Evolutionary conservation across 2,888 invertebrate species (phyloP).

Genomic region (Myathropa florea): DNA sequence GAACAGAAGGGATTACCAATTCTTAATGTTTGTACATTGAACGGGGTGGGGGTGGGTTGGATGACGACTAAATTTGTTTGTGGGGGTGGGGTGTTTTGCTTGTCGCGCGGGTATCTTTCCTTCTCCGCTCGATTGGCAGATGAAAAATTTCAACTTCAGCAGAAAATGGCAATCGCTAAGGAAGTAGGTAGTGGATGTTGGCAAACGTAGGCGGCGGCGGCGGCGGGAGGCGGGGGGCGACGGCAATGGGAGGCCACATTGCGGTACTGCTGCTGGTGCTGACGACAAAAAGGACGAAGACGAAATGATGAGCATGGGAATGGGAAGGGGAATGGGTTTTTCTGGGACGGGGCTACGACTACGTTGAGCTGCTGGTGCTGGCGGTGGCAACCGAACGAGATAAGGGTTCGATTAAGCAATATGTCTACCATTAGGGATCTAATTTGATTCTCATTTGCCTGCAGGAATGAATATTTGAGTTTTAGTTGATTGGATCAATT

Average conservation of each 20-base stretch:
- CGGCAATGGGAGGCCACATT: neutral
- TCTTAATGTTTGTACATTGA: conserved; percentile 69
- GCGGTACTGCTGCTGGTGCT: conserved; percentile 24
- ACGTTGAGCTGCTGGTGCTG: conserved; percentile 14
- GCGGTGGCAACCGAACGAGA: conserved; percentile 66
- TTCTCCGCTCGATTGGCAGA: conserved; percentile 63
- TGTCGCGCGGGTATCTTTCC: conserved; percentile 56
- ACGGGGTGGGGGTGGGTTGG: conserved; percentile 45
- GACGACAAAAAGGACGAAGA: neutral
- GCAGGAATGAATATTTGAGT: conserved; percentile 69
- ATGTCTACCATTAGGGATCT: conserved; percentile 71
- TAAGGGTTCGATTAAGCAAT: conserved; percentile 71
- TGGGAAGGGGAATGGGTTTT: neutral
- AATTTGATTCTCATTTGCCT: conserved; percentile 71
- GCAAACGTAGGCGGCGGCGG: neutral
- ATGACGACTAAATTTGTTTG: conserved; percentile 63
- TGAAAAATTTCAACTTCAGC: conserved; percentile 70
- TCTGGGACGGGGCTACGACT: neutral
- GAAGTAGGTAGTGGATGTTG: conserved; percentile 13
- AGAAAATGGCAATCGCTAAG: conserved; percentile 65
- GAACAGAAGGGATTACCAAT: conserved; percentile 71
- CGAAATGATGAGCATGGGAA: neutral
- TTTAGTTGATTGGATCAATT: conserved; percentile 71
- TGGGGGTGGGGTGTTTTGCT: neutral
- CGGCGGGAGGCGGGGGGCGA: neutral